Conservation (phyloP, 2,888 invertebrate species). For the Caenorhabditis macrosperma region DNA sequence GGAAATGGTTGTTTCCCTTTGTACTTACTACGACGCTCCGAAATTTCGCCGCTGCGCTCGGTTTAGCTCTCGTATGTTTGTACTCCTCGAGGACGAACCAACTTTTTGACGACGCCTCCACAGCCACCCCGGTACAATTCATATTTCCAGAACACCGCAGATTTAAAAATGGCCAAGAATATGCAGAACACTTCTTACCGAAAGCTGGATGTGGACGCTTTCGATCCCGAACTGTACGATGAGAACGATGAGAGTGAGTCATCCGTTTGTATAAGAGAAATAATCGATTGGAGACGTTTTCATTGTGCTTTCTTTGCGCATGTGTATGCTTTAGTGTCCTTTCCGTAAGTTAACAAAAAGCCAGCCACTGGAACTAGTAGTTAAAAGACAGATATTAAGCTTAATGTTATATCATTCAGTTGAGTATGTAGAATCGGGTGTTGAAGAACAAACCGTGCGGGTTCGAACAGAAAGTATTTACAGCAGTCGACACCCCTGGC, state of each 20-base stretch:
- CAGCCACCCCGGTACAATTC: not conserved
- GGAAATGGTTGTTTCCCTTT: not conserved
- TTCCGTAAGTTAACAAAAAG: too few species aligned
- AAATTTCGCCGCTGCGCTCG: not conserved
- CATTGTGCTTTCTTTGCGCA: too few species aligned
- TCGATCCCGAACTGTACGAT: conserved; percentile 73
- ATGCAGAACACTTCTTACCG: conserved; percentile 75
- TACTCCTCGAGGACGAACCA: conserved; percentile 18
- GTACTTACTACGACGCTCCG: conserved; percentile 19
- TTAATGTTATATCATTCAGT: too few species aligned
- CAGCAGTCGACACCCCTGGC: conserved; percentile 63
- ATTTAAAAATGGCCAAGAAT: conserved; percentile 73
- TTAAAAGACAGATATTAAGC: too few species aligned
- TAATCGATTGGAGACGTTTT: not conserved
- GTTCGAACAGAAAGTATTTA: not conserved
- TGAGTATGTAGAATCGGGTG: too few species aligned
- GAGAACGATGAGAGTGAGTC: conserved; percentile 72
- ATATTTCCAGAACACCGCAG: not conserved
- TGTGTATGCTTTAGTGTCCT: too few species aligned
- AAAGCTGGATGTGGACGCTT: conserved; percentile 77
- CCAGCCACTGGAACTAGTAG: too few species aligned
- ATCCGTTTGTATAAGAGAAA: not conserved
- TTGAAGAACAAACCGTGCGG: too few species aligned
- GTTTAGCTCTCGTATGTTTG: conserved; percentile 7
- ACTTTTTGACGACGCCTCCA: not conserved